These are phyloP conservation scores for Spisula solida DNA, from an alignment of 2,888 invertebrate species.

Conservation along the genomic window DNA sequence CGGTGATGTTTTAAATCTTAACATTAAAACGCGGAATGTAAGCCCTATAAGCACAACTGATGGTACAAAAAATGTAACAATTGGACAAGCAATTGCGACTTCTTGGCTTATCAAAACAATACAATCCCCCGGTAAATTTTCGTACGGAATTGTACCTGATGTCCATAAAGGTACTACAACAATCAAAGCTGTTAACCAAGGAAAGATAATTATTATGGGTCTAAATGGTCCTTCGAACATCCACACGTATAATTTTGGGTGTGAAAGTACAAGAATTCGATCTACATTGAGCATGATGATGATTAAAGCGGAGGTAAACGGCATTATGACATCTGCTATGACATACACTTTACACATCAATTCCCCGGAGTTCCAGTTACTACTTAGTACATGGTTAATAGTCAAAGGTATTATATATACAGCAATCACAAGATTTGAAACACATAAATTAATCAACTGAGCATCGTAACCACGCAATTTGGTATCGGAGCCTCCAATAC, in stretches of 20 bases:
- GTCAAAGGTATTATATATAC: slow-evolving; percentile 62
- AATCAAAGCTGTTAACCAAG: slow-evolving; percentile 55
- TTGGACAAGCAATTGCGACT: slow-evolving; percentile 44
- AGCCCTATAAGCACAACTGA: slow-evolving; percentile 40
- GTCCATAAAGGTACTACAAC: slow-evolving; percentile 68
- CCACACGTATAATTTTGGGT: slow-evolving; percentile 44
- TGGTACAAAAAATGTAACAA: slow-evolving; percentile 64
- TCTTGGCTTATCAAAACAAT: slow-evolving; percentile 45
- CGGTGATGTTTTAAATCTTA: neutral
- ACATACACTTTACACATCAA: slow-evolving; percentile 57
- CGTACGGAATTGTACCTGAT: slow-evolving; percentile 51
- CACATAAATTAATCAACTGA: slow-evolving; percentile 60
- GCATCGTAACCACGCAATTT: slow-evolving; percentile 43
- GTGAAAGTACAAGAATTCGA: slow-evolving; percentile 39
- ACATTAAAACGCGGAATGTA: slow-evolving; percentile 37
- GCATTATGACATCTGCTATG: slow-evolving; percentile 53
- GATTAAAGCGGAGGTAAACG: slow-evolving; percentile 56
- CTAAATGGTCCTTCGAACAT: slow-evolving; percentile 54
- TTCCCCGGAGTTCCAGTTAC: slow-evolving; percentile 59
- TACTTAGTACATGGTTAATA: slow-evolving; percentile 51
- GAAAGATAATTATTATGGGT: slow-evolving; percentile 48
- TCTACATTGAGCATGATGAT: slow-evolving; percentile 58
- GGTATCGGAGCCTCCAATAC: slow-evolving; percentile 9
- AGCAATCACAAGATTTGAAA: slow-evolving; percentile 51
- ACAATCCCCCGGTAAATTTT: slow-evolving; percentile 48